These are phyloP conservation scores for Rynchops niger DNA, from an alignment of 2,113 vertebrate species.

Conservation along the genomic window DNA sequence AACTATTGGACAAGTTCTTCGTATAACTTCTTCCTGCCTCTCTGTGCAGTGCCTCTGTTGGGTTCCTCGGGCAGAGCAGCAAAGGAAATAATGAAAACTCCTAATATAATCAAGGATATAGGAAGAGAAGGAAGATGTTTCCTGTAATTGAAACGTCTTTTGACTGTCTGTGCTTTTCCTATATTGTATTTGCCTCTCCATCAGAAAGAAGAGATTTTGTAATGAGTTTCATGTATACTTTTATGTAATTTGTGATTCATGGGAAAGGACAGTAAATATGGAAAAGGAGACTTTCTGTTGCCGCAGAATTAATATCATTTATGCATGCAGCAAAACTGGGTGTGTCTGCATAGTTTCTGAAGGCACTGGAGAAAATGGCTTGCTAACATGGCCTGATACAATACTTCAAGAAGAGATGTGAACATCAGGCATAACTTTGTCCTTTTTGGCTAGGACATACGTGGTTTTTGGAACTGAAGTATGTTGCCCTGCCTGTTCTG, in stretches of 20 bases:
- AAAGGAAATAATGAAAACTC: neutral
- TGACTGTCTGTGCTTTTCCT: neutral
- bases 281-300: neutral
- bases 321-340: neutral
- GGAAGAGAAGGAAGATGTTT: neutral
- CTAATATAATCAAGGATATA: neutral
- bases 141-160: neutral
- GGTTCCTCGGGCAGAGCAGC: neutral
- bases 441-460: neutral
- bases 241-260: neutral
- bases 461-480: neutral
- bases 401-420: neutral
- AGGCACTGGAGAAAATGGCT: neutral
- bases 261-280: neutral
- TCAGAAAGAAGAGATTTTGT: neutral
- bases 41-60: neutral
- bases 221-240: neutral
- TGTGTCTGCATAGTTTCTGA: neutral
- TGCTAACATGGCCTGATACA: neutral
- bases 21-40: neutral
- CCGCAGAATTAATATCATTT: neutral
- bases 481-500: neutral
- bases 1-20: neutral
- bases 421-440: neutral
- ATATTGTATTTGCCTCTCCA: neutral